Base-by-base conservation (phyloP, 2,888 invertebrate genomes). In the Penaeus monodon region DNA sequence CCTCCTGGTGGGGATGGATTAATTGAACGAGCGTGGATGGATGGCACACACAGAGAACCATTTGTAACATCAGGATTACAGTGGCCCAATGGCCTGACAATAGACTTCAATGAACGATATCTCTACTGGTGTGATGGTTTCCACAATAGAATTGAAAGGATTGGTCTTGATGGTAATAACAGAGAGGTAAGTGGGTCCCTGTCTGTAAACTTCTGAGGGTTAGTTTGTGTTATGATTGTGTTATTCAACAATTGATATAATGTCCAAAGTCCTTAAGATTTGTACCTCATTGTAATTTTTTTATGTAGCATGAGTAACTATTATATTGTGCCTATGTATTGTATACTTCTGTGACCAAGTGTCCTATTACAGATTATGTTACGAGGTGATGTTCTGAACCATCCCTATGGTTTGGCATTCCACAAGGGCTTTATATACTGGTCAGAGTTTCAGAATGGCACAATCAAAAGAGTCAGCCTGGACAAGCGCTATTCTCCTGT, bases 111-210 rank as follows among this genome's bases (percentile, higher is more conserved):
- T 8, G 94, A 94, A 6, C 94, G 95, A 57, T 94, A 95, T 64
- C 92, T 98, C 0, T 97, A 96, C 92, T 98, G 97, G 97, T 95
- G 96, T 0, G 96, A 96, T 89, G 95, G 96, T 33, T 90, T 80
- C 81, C 81, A 84, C 38, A 88, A 86, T 20, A 84, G 80, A 24
- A 89, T 90, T 65, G 90, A 88, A 78, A 94, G 94, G 84, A 93
- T 95, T 73, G 93, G 93, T 90, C 92, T 95, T 70, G 93, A 94
- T 91, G 94, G 94, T 27, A 93, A 92, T 2, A 92, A 93, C 44
- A 92, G 94, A 76, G 92, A 92, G 91, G 92, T 92, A 89, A 81
- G 90, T 86, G 29, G 68, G 63, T n/a, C 66, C 22, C 6, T 83
- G 12, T 4, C 29, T 12, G 33, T 57, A 6, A 44, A 10, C 24